Percentiles rank a stretch among this genome's conserved stretches.
Conservation (phyloP, 2,113 vertebrate species). For the Maylandia zebra region DNA sequence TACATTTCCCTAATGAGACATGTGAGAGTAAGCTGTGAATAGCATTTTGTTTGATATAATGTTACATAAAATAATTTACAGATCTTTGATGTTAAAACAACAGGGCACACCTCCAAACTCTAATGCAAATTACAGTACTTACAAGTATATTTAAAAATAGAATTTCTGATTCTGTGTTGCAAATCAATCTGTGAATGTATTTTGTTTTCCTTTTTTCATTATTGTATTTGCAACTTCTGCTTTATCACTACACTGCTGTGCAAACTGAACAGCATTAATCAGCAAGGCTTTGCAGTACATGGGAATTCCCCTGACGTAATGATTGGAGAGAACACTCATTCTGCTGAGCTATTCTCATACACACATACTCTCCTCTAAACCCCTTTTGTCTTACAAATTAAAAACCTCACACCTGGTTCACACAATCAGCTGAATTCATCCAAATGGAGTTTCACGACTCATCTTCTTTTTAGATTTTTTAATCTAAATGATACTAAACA, state of each 20-base stretch:
- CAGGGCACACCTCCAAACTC: neutral
- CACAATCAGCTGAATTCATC: neutral
- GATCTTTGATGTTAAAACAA: neutral
- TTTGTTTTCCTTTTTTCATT: neutral
- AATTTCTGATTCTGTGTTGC: neutral
- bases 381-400: neutral
- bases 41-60: neutral
- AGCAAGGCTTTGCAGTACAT: neutral
- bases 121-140: neutral
- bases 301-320: neutral
- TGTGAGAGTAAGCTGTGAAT: neutral
- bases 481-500: neutral
- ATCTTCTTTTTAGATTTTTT: neutral
- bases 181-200: neutral
- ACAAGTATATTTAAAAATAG: neutral
- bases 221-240: neutral
- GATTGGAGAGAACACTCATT: neutral
- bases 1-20: neutral
- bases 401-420: neutral
- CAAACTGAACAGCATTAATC: neutral
- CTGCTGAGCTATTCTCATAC: neutral
- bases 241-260: neutral
- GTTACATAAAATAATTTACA: neutral
- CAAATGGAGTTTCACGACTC: neutral
- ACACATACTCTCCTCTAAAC: neutral